Evolutionary conservation across 2,113 vertebrate genomes (phyloP).

Genomic region (Stercorarius parasiticus): DNA sequence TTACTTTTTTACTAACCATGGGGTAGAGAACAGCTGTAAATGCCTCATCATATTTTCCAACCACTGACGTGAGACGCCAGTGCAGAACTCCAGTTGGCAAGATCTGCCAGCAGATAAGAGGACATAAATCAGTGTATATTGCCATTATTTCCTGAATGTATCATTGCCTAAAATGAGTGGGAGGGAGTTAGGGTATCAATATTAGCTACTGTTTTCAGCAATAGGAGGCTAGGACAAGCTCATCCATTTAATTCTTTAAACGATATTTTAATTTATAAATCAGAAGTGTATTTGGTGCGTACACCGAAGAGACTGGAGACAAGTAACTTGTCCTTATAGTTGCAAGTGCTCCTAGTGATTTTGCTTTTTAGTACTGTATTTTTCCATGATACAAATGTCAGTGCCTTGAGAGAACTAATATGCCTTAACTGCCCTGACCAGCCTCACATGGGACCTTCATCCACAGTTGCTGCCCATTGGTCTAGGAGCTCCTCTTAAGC

Average conservation of each 20-base stretch:
- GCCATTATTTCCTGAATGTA: not conserved
- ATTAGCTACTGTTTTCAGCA: not conserved
- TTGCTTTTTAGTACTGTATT: not conserved
- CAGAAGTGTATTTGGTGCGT: not conserved
- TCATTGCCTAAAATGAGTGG: not conserved
- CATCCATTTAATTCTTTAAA: not conserved
- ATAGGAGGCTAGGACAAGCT: not conserved
- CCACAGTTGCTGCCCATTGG: not conserved
- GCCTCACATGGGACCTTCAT: not conserved
- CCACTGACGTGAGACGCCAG: not conserved
- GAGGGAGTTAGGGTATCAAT: not conserved
- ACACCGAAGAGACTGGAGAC: not conserved
- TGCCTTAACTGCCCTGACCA: not conserved
- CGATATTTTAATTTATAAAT: not conserved
- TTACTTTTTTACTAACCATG: conserved; percentile 2
- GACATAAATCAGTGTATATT: not conserved
- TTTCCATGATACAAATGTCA: not conserved
- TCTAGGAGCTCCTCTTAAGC: not conserved
- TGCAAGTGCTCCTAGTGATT: not conserved
- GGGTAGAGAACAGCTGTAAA: conserved; percentile 23
- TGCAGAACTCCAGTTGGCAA: not conserved
- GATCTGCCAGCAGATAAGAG: not conserved
- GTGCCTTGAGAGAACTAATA: not conserved
- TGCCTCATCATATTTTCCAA: not conserved
- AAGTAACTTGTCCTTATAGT: not conserved